phyloP scores from a whole-genome alignment of 37 sponge, comb jelly and placozoan species.

The Eunapius fragilis region DNA sequence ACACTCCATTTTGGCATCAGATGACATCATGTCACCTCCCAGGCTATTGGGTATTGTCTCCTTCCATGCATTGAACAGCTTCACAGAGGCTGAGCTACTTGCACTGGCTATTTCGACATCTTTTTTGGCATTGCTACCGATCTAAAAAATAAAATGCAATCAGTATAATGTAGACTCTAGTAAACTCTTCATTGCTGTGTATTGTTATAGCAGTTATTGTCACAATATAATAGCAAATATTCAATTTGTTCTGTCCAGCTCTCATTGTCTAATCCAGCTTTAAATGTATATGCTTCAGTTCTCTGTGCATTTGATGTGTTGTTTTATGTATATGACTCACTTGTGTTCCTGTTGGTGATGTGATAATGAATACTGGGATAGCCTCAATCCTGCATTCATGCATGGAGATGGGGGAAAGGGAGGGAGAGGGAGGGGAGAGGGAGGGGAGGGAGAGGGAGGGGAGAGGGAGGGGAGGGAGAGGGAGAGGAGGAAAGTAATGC shows the following conservation, averaged over 20 bases:
- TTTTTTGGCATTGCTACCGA: conserved; percentile 69
- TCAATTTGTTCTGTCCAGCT: too few relatives aligned
- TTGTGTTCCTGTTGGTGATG: background rate
- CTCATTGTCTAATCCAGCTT: too few relatives aligned
- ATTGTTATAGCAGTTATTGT: too few relatives aligned
- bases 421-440: background rate
- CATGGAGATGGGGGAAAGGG: background rate
- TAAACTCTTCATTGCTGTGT: too few relatives aligned
- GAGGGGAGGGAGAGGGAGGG: background rate
- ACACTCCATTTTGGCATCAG: background rate
- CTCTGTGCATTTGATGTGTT: background rate
- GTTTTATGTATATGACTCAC: too few relatives aligned
- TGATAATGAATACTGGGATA: conserved; percentile 28
- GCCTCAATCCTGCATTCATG: conserved; percentile 29
- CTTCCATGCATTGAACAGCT: conserved; percentile 70
- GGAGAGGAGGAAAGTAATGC: background rate
- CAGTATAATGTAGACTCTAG: background rate
- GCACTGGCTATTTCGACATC: conserved; percentile 45
- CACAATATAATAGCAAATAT: too few relatives aligned
- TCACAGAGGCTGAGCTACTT: conserved; percentile 24
- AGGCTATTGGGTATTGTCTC: background rate
- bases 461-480: background rate
- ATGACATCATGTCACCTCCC: background rate
- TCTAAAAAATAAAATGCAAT: background rate
- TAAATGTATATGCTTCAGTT: background rate